Percentiles rank a stretch among this genome's conserved stretches.
These are phyloP conservation scores for Macrosteles quadrilineatus DNA, from an alignment of 1,140 invertebrate species.

Conservation along the genomic window DNA sequence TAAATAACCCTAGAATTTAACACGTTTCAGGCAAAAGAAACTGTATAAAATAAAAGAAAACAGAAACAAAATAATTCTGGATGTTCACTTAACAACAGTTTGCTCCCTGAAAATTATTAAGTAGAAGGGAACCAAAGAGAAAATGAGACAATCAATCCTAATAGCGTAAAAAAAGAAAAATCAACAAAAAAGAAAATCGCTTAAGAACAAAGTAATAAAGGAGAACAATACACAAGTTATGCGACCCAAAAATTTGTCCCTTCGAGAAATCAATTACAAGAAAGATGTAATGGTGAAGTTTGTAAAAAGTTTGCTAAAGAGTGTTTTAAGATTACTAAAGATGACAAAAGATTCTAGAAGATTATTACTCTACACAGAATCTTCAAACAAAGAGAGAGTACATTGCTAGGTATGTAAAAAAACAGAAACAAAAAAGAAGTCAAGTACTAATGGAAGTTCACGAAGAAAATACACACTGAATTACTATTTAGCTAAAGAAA, in stretches of 20 bases:
- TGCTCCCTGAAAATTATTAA: neutral
- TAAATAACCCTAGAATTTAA: neutral
- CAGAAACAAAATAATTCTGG: neutral
- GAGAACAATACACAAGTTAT: neutral
- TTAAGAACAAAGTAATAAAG: neutral
- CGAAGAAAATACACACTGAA: slow-evolving; percentile 15
- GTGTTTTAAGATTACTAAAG: neutral
- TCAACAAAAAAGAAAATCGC: neutral
- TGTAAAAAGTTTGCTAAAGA: slow-evolving; percentile 17
- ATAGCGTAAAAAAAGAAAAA: neutral
- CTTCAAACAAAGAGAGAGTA: no score
- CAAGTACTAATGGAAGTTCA: slow-evolving; percentile 1
- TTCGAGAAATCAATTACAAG: neutral
- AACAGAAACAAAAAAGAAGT: slow-evolving; percentile 19
- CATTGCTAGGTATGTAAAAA: slow-evolving; percentile 9
- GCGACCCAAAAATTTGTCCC: neutral
- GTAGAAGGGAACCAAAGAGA: neutral
- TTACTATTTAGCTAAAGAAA: slow-evolving; percentile 12
- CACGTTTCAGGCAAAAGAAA: neutral
- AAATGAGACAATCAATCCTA: neutral
- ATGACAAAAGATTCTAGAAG: slow-evolving; percentile 8
- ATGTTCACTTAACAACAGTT: neutral
- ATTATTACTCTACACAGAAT: neutral
- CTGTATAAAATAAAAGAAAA: neutral
- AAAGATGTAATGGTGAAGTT: neutral